Evolutionary conservation across 2,888 invertebrate genomes (phyloP), one percentile per base, ranked within the genome.

Genomic region (Macrosoma leucophasiata): DNA sequence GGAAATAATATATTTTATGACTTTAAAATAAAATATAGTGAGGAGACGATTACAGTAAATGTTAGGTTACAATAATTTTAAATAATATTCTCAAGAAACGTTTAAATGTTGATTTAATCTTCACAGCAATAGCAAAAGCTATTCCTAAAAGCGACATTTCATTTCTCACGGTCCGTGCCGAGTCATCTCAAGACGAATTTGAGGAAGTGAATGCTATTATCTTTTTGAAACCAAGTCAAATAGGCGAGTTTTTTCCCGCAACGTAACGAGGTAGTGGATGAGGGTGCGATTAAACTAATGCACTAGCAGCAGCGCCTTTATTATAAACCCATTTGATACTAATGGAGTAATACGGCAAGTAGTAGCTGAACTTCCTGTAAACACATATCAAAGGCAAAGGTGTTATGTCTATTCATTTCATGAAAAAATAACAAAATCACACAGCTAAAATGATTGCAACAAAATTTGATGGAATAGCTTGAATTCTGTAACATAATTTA

Each of bases 201-300:
- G 67, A 72, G 72, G 78, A 79, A 78, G 74, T 74, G 55, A 46
- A 62, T 55, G 56, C 71, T 63, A 78, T 78, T 78, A 78, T 75
- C 63, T 67, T 62, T 63, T 70, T 60, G 58, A 58, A 68, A 73
- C 57, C 67, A 68, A 78, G 62, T 69, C 71, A 75, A 74, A 74
- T 62, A 69, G 57, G 60, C 34, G 20, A 19, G 32, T 35, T 46
- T 45, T 48, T 43, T 27, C 18, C 33, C 13, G 22, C 35, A 33
- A 55, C 58, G 72, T 71, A 74, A 75, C 74, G 51, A 74, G 71
- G 62, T 51, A 62, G 58, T 59, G 42, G 26, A 28, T 32, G 38
- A 45, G 47, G 55, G 48, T 56, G 50, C 66, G 62, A 72, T 77
- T 73, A 72, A 50, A 57, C 60, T 76, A 75, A 78, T 77, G 76